Evolutionary conservation across 1,140 invertebrate genomes (phyloP).

Genomic region (Ladona fulva): DNA sequence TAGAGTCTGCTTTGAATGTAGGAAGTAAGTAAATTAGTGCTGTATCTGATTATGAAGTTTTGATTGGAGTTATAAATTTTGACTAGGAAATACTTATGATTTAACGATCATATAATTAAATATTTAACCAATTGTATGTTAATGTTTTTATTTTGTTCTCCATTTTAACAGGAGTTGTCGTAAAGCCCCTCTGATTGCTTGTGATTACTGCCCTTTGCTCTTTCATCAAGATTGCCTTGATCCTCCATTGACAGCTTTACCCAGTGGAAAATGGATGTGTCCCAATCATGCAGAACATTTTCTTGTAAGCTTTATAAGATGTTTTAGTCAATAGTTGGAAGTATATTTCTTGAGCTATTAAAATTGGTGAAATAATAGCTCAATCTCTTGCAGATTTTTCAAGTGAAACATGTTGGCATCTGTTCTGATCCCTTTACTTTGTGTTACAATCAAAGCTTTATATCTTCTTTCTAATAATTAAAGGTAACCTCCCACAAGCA

Average conservation of each 20-base stretch:
- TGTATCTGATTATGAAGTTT: constrained; percentile 9
- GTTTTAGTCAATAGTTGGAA: constrained; percentile 16
- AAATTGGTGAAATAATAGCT: too few relatives aligned
- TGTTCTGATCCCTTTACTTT: too few relatives aligned
- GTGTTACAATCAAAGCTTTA: too few relatives aligned
- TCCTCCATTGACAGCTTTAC: constrained; percentile 78
- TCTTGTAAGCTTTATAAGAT: constrained; percentile 41
- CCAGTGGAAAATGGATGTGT: constrained; percentile 91
- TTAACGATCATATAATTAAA: too few relatives aligned
- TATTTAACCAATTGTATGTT: too few relatives aligned
- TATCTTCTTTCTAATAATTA: too few relatives aligned
- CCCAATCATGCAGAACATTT: constrained; percentile 89
- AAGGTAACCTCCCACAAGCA: too few relatives aligned
- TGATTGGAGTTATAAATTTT: neutral
- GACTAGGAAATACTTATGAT: too few relatives aligned
- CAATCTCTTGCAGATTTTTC: too few relatives aligned
- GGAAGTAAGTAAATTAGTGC: constrained; percentile 35
- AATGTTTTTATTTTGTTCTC: too few relatives aligned
- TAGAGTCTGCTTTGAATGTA: constrained; percentile 72
- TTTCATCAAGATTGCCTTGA: constrained; percentile 91
- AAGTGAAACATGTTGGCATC: too few relatives aligned
- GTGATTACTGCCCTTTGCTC: constrained; percentile 84
- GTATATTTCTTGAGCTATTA: too few relatives aligned
- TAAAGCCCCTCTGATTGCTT: constrained; percentile 72
- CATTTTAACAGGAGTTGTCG: constrained; percentile 67